Evolutionary conservation across 2,888 invertebrate genomes (phyloP).

Genomic region (Eupelmus urozonus): DNA sequence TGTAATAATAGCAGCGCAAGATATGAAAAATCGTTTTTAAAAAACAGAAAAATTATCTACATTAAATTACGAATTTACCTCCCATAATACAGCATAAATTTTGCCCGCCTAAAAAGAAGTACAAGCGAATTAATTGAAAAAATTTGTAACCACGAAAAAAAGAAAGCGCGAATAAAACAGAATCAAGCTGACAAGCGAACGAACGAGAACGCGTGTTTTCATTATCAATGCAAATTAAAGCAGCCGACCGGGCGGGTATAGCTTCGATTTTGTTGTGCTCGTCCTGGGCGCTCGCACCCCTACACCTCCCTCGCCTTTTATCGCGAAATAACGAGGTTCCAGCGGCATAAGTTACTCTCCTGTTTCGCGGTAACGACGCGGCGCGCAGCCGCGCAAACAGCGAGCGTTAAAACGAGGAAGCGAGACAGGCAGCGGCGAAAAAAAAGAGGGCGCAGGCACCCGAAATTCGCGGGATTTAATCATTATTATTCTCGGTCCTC

Average conservation of each 20-base stretch:
- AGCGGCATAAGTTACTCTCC: conserved; percentile 18
- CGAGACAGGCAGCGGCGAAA: background rate
- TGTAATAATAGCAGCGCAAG: too few relatives aligned
- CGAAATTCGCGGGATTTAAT: conserved; percentile 40
- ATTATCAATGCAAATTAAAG: conserved; percentile 40
- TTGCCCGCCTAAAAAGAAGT: too few relatives aligned
- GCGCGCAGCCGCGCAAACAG: background rate
- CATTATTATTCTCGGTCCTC: conserved; percentile 46
- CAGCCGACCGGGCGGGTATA: background rate
- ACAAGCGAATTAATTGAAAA: too few relatives aligned
- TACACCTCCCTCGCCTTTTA: conserved; percentile 7
- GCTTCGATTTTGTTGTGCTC: conserved; percentile 10
- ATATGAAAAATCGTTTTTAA: too few relatives aligned
- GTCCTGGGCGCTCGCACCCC: background rate
- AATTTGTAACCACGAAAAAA: background rate
- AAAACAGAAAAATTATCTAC: too few relatives aligned
- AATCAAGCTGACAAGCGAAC: background rate
- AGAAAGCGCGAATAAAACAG: background rate
- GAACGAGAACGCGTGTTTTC: background rate
- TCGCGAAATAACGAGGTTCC: conserved; percentile 45
- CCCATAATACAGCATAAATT: too few relatives aligned
- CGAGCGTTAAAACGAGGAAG: background rate
- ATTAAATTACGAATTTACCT: too few relatives aligned
- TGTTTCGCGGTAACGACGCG: background rate
- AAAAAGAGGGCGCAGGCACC: background rate